A percentile compares a stretch with the other conserved stretches of the same genome.
These are phyloP conservation scores for Perizoma flavofasciatum DNA, from an alignment of 2,888 invertebrate species.

Conservation along the genomic window DNA sequence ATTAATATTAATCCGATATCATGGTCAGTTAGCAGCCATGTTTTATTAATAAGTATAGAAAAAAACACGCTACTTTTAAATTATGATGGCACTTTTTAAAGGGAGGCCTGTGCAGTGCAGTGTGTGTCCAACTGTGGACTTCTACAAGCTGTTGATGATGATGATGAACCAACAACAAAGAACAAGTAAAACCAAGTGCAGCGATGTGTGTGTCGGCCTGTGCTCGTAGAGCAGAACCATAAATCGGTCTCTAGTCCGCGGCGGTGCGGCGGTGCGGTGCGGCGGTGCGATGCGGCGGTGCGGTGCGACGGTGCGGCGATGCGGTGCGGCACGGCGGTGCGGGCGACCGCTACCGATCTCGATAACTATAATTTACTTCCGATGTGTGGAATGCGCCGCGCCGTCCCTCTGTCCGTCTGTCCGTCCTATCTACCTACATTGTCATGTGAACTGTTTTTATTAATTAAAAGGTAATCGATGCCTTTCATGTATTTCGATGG, in stretches of 20 bases:
- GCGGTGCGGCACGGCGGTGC: conserved; percentile 23
- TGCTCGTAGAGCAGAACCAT: conserved; percentile 5
- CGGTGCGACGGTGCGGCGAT: conserved; percentile 19
- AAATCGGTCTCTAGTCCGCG: conserved; percentile 3
- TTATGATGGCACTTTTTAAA: no score
- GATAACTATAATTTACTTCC: conserved; percentile 73
- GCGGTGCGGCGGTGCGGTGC: conserved; percentile 8
- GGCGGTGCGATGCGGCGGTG: no score
- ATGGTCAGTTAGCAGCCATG: no score
- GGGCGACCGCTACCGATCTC: conserved; percentile 45
- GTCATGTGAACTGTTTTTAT: conserved; percentile 29
- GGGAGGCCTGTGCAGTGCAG: no score
- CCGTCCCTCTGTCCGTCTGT: conserved; percentile 24
- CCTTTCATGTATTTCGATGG: conserved; percentile 19
- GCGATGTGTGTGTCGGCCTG: conserved; percentile 1
- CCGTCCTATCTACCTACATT: conserved; percentile 15
- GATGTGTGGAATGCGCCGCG: conserved; percentile 37
- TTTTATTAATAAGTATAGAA: no score
- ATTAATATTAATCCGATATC: no score
- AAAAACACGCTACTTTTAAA: no score
- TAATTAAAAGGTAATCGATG: conserved; percentile 34
- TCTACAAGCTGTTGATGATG: no score
- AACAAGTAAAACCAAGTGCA: conserved; percentile 7
- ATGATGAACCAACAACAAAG: neutral
- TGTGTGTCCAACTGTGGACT: no score